A percentile compares a stretch with the other conserved stretches of the same genome.
Evolutionary conservation across 2,888 invertebrate genomes (phyloP).

Genomic region (Drosophila anceps): DNA sequence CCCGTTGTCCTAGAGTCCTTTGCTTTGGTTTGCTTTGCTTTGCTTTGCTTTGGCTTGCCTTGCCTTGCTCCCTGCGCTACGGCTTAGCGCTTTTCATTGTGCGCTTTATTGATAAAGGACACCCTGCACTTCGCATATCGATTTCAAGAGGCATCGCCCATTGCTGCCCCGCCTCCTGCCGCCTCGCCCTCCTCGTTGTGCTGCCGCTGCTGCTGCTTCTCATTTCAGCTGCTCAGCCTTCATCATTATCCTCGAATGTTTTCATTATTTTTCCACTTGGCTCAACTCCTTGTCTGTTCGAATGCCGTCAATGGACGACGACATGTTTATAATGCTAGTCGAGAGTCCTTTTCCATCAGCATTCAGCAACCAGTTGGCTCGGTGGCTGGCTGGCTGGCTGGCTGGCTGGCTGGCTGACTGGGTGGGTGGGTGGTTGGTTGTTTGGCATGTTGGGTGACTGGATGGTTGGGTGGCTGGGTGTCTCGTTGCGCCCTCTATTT

Average conservation of each 20-base stretch:
- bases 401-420: no score
- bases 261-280: constrained; percentile 85
- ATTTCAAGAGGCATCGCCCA: constrained; percentile 74
- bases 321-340: constrained; percentile 60
- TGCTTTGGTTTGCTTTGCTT: not conserved
- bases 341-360: constrained; percentile 39
- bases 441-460: not conserved
- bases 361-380: constrained; percentile 6
- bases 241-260: constrained; percentile 81
- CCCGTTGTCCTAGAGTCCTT: not conserved
- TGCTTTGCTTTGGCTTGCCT: constrained; percentile 10
- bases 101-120: constrained; percentile 61
- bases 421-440: constrained; percentile 10
- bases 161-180: not conserved
- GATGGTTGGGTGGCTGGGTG: not conserved
- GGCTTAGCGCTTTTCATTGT: constrained; percentile 60
- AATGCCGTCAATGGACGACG: constrained; percentile 81
- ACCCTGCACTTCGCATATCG: constrained; percentile 65
- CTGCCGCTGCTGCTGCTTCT: not conserved
- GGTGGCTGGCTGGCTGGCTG: constrained; percentile 2
- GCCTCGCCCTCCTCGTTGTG: not conserved
- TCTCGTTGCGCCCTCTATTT: constrained; percentile 1
- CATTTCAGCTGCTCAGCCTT: constrained; percentile 17
- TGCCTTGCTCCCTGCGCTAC: constrained; percentile 15
- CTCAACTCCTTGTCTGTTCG: constrained; percentile 84